Percentiles rank a stretch among this genome's conserved stretches.
These are phyloP conservation scores for Drosophila kuntzei DNA, from an alignment of 2,888 invertebrate species.

Conservation along the genomic window DNA sequence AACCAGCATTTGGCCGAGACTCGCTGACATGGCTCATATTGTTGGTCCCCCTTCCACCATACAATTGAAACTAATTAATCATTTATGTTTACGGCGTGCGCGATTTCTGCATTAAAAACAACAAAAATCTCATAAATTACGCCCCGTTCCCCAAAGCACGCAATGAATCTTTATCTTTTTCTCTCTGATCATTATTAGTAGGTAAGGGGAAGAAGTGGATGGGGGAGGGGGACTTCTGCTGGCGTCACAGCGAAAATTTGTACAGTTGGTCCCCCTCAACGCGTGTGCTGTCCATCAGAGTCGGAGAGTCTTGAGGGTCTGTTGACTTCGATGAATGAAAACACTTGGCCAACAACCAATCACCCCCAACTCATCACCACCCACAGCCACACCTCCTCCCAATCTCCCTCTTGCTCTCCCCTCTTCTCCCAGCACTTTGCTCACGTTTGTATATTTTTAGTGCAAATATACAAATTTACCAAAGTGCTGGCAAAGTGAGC, in stretches of 20 bases:
- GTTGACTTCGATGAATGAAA: slow-evolving; percentile 80
- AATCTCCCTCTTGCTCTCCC: slow-evolving; percentile 1
- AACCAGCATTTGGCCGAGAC: slow-evolving; percentile 15
- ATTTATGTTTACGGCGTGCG: slow-evolving; percentile 66
- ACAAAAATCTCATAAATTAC: slow-evolving; percentile 67
- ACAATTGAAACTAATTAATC: slow-evolving; percentile 71
- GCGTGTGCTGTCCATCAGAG: slow-evolving; percentile 40
- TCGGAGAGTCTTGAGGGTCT: slow-evolving; percentile 43
- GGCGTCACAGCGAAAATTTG: slow-evolving; percentile 39
- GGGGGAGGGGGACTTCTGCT: slow-evolving; percentile 15
- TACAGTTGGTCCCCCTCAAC: neutral
- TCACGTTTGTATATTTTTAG: slow-evolving; percentile 65
- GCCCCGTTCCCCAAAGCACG: slow-evolving; percentile 19
- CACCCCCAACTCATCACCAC: slow-evolving; percentile 25
- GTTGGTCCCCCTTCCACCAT: slow-evolving; percentile 21
- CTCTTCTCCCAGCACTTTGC: neutral
- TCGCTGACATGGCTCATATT: slow-evolving; percentile 34
- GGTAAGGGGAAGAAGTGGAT: neutral
- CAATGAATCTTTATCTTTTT: slow-evolving; percentile 47
- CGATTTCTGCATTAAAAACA: slow-evolving; percentile 60
- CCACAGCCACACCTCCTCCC: neutral
- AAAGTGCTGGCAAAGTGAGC: slow-evolving; percentile 54
- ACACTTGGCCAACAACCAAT: slow-evolving; percentile 66
- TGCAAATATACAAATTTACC: slow-evolving; percentile 74
- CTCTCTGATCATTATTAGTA: slow-evolving; percentile 17